phyloP scores from a whole-genome alignment of 1,140 invertebrate genomes.

The Sipha flava region DNA sequence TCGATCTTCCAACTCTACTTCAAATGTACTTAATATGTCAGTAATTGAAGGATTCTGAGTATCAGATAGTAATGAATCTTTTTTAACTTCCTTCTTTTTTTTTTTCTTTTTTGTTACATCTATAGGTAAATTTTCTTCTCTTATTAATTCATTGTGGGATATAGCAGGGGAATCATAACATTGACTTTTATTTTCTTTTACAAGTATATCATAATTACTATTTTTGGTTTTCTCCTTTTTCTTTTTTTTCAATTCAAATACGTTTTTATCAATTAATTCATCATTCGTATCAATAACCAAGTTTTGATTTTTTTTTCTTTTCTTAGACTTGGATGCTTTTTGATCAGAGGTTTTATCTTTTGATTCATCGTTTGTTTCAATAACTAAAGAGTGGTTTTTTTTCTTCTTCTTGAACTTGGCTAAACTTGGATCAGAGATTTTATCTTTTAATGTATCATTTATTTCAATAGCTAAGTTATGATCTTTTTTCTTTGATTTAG shows the following conservation, averaged over 20 bases:
- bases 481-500: not conserved
- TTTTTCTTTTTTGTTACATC: not conserved
- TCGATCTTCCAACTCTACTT: not conserved
- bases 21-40: not conserved
- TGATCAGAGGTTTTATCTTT: not conserved
- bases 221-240: too few relatives aligned
- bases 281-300: too few relatives aligned
- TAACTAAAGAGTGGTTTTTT: not conserved
- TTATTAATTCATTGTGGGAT: too few relatives aligned
- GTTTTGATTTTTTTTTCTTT: too few relatives aligned
- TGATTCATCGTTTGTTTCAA: not conserved
- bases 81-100: not conserved
- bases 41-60: not conserved
- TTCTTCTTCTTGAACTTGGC: not conserved
- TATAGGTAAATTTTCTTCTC: not conserved
- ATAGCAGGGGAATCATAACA: too few relatives aligned
- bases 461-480: too few relatives aligned
- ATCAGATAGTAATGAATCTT: not conserved
- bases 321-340: not conserved
- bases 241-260: too few relatives aligned
- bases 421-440: too few relatives aligned
- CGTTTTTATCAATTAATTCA: too few relatives aligned
- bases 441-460: too few relatives aligned
- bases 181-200: not conserved
- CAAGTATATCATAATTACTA: not conserved